Evolutionary conservation across 2,797 vertebrate genomes (phyloP).

Genomic region (Sciurus carolinensis): DNA sequence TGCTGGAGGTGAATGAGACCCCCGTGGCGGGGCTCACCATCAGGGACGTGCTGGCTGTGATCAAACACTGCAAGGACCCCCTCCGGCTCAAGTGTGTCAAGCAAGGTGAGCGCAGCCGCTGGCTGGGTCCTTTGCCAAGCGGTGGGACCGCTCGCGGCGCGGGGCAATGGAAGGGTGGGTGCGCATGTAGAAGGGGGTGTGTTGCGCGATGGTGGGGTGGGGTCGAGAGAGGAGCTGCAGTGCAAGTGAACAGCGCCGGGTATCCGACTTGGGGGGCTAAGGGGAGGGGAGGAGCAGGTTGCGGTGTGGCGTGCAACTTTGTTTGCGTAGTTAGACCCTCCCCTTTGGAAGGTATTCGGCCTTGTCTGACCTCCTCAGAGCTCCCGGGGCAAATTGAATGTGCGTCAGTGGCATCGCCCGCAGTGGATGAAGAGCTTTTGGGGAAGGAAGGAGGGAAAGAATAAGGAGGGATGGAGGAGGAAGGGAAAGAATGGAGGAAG

Average conservation of each 20-base stretch:
- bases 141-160: neutral
- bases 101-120: slow-evolving; percentile 92
- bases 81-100: slow-evolving; percentile 97
- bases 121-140: neutral
- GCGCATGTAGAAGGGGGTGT: slow-evolving; percentile 55
- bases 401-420: slow-evolving; percentile 86
- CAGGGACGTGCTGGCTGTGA: slow-evolving; percentile 97
- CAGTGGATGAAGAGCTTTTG: slow-evolving; percentile 6
- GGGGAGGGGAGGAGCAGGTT: neutral
- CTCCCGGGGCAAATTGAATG: slow-evolving; percentile 85
- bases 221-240: neutral
- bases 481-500: neutral
- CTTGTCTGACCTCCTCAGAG: slow-evolving; percentile 66
- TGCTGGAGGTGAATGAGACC: slow-evolving; percentile 98
- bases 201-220: slow-evolving; percentile 62
- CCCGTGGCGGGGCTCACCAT: slow-evolving; percentile 98
- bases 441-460: neutral
- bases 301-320: slow-evolving; percentile 75
- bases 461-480: neutral
- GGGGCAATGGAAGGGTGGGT: slow-evolving; percentile 61
- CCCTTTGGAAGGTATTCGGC: slow-evolving; percentile 65
- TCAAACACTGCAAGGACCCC: slow-evolving; percentile 97
- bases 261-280: neutral
- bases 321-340: slow-evolving; percentile 70
- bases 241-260: neutral